Base-by-base conservation (phyloP, 2,888 invertebrate species). In the Pteria penguin region DNA sequence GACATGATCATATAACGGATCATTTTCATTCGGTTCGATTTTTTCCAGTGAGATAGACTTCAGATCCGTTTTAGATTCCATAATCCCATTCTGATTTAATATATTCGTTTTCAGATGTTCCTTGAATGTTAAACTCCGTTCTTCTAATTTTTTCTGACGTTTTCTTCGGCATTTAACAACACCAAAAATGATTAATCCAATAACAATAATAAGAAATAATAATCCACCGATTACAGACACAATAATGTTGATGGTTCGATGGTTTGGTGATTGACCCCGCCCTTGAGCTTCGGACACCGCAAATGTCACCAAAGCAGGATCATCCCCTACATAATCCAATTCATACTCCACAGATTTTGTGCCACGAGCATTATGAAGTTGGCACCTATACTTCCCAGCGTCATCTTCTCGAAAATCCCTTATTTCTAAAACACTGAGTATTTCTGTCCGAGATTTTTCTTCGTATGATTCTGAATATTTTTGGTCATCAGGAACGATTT, bases 41-140 rank as follows among this genome's bases (percentile, higher is more conserved):
- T 45, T 58, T 22, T 33, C 65, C 29, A 29, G 31, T 14, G 45
- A 63, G 54, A 75, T 66, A 11, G 65, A 70, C 55, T 78, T 74
- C 8, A 74, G 69, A 55, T 83, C 83, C 72, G 76, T 68, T 78
- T 84, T 84, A 57, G 79, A 74, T 58, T 52, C 74, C 54, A 31
- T 76, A 55, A 76, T 68, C 18, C 45, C 45, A 2, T 78, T 75
- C 26, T 82, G 79, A 66, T 82, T 82, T 32, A 85, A 80, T 4
- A 84, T 86, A 69, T 85, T 87, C n/a, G 84, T 82, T 62, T 88
- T 83, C 45, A 89, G 81, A 75, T 88, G 88, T 55, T 88, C 86
- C 55, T 89, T 87, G 67, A 89, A 85, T 57, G 85, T 87, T 80
- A 84, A 81, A 55, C 84, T 79, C 8, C 88, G 85, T 29, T 84